phyloP scores from a whole-genome alignment of 2,888 invertebrate genomes.

The Drosophila nr. perissopoda region DNA sequence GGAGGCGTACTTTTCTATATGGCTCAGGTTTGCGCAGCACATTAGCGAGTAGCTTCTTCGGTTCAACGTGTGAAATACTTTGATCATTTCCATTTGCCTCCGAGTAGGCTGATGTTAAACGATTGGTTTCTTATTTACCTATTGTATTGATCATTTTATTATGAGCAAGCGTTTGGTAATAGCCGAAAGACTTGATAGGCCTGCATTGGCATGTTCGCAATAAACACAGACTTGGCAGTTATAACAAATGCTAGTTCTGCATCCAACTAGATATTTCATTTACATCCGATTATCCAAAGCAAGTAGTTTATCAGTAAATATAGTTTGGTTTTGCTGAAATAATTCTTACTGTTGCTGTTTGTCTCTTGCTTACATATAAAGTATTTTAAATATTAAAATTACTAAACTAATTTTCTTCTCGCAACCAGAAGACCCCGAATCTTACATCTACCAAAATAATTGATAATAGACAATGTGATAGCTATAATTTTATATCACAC shows the following conservation, averaged over 20 bases:
- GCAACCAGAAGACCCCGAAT: slow-evolving; percentile 4
- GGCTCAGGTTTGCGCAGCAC: slow-evolving; percentile 23
- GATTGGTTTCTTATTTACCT: slow-evolving; percentile 43
- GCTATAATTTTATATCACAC: slow-evolving; percentile 12
- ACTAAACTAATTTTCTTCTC: background rate
- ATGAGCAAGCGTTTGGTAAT: slow-evolving; percentile 14
- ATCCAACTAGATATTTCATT: background rate
- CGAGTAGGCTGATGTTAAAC: slow-evolving; percentile 43
- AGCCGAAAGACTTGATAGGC: slow-evolving; percentile 6
- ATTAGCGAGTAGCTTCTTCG: slow-evolving; percentile 58
- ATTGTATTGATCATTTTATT: slow-evolving; percentile 34
- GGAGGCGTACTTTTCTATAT: slow-evolving; percentile 50
- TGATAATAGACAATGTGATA: slow-evolving; percentile 35
- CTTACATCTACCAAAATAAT: slow-evolving; percentile 23
- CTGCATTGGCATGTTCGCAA: background rate
- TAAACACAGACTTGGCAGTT: too few species aligned
- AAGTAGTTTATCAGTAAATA: background rate
- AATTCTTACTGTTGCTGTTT: background rate
- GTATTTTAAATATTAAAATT: background rate
- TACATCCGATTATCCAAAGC: background rate
- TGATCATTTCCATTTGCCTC: slow-evolving; percentile 56
- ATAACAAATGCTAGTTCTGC: too few species aligned
- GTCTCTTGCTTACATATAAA: background rate
- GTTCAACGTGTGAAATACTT: slow-evolving; percentile 71
- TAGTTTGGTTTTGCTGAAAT: background rate